Evolutionary conservation across 35 echinoderm and acorn worm species (phyloP).

Genomic region (Stichopus chloronotus): DNA sequence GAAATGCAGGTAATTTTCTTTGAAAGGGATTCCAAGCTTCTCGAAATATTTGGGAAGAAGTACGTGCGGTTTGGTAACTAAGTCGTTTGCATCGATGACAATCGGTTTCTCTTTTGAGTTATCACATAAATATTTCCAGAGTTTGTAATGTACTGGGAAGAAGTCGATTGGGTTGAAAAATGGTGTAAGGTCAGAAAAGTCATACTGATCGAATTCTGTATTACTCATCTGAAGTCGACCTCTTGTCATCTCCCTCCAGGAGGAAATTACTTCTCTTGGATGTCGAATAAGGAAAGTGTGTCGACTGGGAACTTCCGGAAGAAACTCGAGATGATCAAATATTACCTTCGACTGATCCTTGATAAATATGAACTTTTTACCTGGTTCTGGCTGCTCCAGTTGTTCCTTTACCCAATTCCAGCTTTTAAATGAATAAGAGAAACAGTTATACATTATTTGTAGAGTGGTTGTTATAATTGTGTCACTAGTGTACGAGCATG

Average conservation of each 20-base stretch:
- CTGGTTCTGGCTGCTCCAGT: background rate
- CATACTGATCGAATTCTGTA: background rate
- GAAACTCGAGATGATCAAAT: background rate
- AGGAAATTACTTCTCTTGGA: background rate
- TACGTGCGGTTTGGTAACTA: background rate
- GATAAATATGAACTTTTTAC: background rate
- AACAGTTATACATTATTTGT: no score
- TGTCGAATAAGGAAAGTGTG: background rate
- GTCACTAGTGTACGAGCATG: no score
- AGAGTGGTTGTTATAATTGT: no score
- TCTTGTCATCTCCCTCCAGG: background rate
- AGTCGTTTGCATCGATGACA: background rate
- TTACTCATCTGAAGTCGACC: background rate
- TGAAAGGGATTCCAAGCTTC: background rate
- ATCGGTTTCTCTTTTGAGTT: no score
- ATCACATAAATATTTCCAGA: no score
- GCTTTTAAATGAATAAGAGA: background rate
- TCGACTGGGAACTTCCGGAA: background rate
- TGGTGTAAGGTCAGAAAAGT: no score
- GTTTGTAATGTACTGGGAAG: no score
- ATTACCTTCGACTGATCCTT: background rate
- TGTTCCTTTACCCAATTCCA: background rate
- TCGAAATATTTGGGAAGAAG: constrained; percentile 20
- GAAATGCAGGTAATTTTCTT: background rate
- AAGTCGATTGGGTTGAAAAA: no score